Base-by-base conservation (phyloP, 2,797 vertebrate species). In the Spea hammondii region DNA sequence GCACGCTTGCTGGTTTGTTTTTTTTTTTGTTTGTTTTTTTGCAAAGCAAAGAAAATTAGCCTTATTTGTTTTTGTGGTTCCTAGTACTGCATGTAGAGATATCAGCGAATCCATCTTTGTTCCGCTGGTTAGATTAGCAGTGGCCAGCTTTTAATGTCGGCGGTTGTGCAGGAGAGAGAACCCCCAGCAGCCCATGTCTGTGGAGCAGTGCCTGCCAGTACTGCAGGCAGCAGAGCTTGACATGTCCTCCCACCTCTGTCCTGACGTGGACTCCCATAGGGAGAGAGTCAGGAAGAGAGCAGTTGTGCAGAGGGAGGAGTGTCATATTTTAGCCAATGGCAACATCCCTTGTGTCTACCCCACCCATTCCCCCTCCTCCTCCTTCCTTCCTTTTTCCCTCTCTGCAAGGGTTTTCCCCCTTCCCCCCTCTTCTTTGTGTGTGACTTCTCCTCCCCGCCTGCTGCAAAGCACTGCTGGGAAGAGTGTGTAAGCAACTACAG, bases 401-500 rank as follows among this genome's bases (percentile, higher is more conserved):
- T 85, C 67, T 54, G 32, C 32, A 32, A 69, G 73, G 49, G 53
- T 72, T 82, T 69, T 32, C 67, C 69, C 71, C 80, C 79, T 74
- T 54, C 67, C 60, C 67, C 48, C 74, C 32, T 6, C 54, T 74
- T 71, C 51, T 79, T 66, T 77, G 51, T 82, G 76, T 77, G 54
- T 54, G 48, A 9, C 73, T 55, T 45, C 32, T 49, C 45, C 13
- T 71, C 70, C 45, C 55, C 84, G 83, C 80, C 87, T 86, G 83
- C 90, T 90, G 91, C 91, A 91, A 91, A 91, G 91, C 91, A 92
- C 87, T 92, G 91, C 91, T 92, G 92, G 92, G 91, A 92, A 87
- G 88, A 86, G 62, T 86, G 87, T 78, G 87, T 85, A 81, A 88
- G 86, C 87, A 84, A 86, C 86, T 83, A 89, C 79, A 87, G 87